These are phyloP conservation scores for Vimba vimba DNA, from an alignment of 2,113 vertebrate species.

Conservation along the genomic window DNA sequence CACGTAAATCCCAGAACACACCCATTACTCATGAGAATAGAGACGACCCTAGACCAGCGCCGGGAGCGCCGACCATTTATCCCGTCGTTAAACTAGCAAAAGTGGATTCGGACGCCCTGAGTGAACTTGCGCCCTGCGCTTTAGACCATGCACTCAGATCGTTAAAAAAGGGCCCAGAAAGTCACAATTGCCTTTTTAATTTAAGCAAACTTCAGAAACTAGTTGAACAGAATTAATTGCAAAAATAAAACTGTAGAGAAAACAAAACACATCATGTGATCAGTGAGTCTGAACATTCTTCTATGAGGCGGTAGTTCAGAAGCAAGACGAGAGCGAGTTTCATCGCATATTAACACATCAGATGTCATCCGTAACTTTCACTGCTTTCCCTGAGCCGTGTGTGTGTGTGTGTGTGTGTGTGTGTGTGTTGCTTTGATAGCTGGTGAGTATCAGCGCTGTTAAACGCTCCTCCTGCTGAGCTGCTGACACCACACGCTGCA, in stretches of 20 bases:
- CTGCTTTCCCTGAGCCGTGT: neutral
- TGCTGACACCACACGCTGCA: conserved; percentile 60
- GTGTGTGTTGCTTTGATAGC: conserved; percentile 80
- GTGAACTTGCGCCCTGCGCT: too few species aligned
- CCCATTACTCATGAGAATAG: too few species aligned
- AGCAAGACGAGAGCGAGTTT: neutral
- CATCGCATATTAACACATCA: neutral
- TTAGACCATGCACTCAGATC: too few species aligned
- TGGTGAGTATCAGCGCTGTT: conserved; percentile 83
- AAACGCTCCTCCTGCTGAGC: conserved; percentile 77
- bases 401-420: conserved; percentile 56
- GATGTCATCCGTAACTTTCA: neutral
- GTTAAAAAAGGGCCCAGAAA: too few species aligned
- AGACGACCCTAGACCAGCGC: too few species aligned
- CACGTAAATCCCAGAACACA: too few species aligned
- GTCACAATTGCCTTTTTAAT: too few species aligned
- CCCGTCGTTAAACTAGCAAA: too few species aligned
- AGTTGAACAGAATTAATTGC: neutral
- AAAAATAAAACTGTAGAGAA: neutral
- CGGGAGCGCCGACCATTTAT: too few species aligned
- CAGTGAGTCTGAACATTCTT: neutral
- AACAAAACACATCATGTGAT: neutral
- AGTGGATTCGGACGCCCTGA: too few species aligned
- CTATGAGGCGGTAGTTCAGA: too few species aligned
- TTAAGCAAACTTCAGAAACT: too few species aligned